Percentiles rank a stretch among this genome's conserved stretches.
phyloP scores from a whole-genome alignment of 1,140 invertebrate genomes.

The Steinernema khuongi region DNA sequence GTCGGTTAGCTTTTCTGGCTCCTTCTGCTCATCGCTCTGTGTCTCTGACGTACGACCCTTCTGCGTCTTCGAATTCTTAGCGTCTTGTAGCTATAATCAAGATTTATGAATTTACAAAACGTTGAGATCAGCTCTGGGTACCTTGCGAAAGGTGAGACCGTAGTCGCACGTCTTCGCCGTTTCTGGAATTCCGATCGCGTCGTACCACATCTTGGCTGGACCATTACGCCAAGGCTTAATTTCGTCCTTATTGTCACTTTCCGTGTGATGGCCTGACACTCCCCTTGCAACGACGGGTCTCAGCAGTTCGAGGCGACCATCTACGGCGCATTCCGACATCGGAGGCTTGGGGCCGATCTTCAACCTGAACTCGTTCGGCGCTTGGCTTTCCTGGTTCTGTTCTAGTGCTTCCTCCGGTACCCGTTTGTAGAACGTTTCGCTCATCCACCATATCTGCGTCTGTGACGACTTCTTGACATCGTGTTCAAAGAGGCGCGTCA shows the following conservation, averaged over 20 bases:
- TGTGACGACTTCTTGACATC: constrained; percentile 43
- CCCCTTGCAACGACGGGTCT: constrained; percentile 18
- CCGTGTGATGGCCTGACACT: not conserved
- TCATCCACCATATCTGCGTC: constrained; percentile 56
- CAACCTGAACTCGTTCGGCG: not conserved
- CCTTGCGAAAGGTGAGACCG: constrained; percentile 72
- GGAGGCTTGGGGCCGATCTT: constrained; percentile 12
- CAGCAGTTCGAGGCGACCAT: constrained; percentile 32
- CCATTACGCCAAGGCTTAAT: constrained; percentile 91
- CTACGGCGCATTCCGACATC: constrained; percentile 35
- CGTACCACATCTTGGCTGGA: constrained; percentile 94
- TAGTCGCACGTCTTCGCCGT: constrained; percentile 90
- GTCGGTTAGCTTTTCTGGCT: not conserved
- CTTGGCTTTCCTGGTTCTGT: not conserved
- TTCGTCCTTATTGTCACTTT: constrained; percentile 63
- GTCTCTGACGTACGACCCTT: not conserved
- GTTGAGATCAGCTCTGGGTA: constrained; percentile 18
- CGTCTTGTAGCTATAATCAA: not conserved
- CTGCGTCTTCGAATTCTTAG: not conserved
- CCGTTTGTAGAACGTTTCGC: constrained; percentile 50
- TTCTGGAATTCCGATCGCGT: constrained; percentile 85
- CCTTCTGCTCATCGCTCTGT: not conserved
- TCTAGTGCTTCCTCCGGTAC: constrained; percentile 18
- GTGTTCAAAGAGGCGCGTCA: constrained; percentile 51
- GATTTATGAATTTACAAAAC: not conserved